phyloP scores from a whole-genome alignment of 1,140 invertebrate species.

The Lysiphlebus fabarum region DNA sequence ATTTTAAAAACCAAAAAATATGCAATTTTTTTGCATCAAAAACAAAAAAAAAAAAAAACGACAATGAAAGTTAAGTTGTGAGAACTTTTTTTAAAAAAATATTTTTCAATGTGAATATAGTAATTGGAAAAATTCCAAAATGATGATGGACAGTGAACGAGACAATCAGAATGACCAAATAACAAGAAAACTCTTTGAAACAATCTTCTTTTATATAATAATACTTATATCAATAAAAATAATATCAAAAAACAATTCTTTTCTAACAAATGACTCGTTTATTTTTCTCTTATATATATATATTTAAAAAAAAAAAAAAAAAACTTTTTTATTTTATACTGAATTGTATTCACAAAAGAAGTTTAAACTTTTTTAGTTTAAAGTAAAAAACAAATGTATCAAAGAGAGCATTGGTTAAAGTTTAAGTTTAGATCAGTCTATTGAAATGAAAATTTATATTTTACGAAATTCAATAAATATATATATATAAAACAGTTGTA shows the following conservation, averaged over 20 bases:
- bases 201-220: background rate
- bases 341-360: no score
- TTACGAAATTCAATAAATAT: no score
- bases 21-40: conserved; percentile 20
- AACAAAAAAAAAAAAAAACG: conserved; percentile 7
- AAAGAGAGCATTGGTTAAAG: no score
- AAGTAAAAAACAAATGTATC: no score
- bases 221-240: background rate
- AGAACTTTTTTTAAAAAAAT: conserved; percentile 5
- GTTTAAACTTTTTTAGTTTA: no score
- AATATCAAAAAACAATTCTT: conserved; percentile 16
- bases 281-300: no score
- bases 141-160: conserved; percentile 30
- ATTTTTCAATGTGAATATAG: background rate
- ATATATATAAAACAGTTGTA: no score
- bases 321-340: no score
- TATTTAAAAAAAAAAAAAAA: no score
- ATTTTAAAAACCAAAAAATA: conserved; percentile 18
- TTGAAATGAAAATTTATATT: no score
- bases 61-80: background rate
- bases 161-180: conserved; percentile 17
- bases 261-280: background rate
- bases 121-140: conserved; percentile 28
- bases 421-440: no score
- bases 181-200: conserved; percentile 23